Evolutionary conservation across 2,888 invertebrate species (phyloP).

Genomic region (Apoda limacodes): DNA sequence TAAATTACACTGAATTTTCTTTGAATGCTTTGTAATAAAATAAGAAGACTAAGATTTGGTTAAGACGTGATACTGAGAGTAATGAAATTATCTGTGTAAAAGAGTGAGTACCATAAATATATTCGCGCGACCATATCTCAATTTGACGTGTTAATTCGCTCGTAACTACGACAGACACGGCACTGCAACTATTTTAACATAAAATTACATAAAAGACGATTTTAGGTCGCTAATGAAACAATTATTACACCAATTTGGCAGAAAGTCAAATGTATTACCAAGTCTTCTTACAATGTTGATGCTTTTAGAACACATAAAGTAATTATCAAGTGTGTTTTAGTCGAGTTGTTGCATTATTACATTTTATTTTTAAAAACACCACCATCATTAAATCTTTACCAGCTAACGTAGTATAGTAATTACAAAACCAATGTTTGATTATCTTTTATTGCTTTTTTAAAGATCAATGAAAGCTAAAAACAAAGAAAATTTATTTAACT

Average conservation of each 20-base stretch:
- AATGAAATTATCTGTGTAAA: constrained; percentile 30
- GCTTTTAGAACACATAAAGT: too few species aligned
- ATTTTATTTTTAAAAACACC: too few species aligned
- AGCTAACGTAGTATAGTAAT: too few species aligned
- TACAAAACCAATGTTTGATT: too few species aligned
- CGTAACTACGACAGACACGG: constrained; percentile 23
- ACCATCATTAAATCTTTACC: too few species aligned
- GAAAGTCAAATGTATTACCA: constrained; percentile 29
- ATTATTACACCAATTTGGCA: constrained; percentile 38
- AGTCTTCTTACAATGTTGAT: too few species aligned
- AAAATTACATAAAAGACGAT: constrained; percentile 35
- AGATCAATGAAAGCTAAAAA: too few species aligned
- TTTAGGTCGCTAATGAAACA: constrained; percentile 35
- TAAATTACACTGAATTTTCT: constrained; percentile 38
- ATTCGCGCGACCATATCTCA: constrained; percentile 35
- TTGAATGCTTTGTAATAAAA: constrained; percentile 33
- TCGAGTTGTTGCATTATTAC: too few species aligned
- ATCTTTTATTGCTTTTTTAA: too few species aligned
- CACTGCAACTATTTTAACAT: constrained; percentile 22
- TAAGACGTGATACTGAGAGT: constrained; percentile 27
- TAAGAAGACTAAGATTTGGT: constrained; percentile 39
- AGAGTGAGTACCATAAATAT: constrained; percentile 23
- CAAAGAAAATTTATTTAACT: too few species aligned
- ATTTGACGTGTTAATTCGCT: constrained; percentile 35
- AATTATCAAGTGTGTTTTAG: too few species aligned